Conservation (phyloP, 2,113 vertebrate genomes). For the Pangasianodon hypophthalmus region DNA sequence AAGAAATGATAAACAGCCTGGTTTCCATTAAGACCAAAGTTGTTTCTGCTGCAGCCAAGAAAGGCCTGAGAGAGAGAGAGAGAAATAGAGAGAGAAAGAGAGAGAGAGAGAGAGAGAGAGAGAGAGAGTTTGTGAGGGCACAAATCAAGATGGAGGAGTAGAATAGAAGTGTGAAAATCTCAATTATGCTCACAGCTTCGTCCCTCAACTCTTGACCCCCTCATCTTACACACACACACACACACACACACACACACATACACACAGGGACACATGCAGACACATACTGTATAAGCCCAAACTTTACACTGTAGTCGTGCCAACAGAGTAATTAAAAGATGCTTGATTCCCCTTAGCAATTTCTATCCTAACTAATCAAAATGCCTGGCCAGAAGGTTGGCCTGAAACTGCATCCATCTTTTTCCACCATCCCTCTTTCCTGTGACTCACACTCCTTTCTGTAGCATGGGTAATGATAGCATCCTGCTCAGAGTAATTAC, state of each 20-base stretch:
- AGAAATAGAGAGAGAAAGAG: conserved; percentile 18
- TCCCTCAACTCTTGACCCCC: conserved; percentile 19
- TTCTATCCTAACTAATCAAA: conserved; percentile 31
- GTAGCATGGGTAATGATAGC: conserved; percentile 21
- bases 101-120: conserved; percentile 14
- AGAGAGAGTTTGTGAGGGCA: background rate
- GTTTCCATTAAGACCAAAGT: conserved; percentile 10
- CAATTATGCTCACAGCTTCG: conserved; percentile 47
- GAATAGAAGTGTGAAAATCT: conserved; percentile 51
- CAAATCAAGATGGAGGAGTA: conserved; percentile 11
- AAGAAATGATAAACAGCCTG: background rate
- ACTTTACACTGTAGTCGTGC: background rate
- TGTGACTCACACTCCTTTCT: conserved; percentile 14
- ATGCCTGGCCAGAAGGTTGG: background rate
- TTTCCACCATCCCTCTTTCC: background rate
- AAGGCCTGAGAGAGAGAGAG: conserved; percentile 16
- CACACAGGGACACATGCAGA: background rate
- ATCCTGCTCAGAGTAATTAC: conserved; percentile 44
- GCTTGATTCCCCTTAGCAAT: background rate
- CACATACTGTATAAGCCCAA: conserved; percentile 3
- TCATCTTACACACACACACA: background rate
- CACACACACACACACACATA: conserved; percentile 4
- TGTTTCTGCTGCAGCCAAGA: conserved; percentile 30
- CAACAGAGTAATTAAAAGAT: conserved; percentile 33
- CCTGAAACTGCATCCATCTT: background rate